Evolutionary conservation across 2,888 invertebrate genomes (phyloP).

Genomic region (Conops quadrifasciatus): DNA sequence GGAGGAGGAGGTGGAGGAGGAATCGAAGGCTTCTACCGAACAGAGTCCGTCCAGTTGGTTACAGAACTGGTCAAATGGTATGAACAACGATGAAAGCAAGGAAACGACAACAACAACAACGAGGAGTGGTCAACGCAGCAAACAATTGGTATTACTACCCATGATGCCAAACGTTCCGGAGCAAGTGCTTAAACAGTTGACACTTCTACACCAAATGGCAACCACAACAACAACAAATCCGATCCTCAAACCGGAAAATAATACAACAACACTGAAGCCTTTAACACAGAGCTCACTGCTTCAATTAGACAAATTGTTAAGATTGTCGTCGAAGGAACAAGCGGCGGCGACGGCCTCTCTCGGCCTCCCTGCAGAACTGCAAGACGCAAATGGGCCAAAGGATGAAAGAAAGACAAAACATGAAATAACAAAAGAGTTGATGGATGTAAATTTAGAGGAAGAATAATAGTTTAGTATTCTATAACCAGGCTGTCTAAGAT

Average conservation of each 20-base stretch:
- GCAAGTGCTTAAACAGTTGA: slow-evolving; percentile 60
- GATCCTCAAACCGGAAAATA: background rate
- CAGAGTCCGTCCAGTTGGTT: slow-evolving; percentile 65
- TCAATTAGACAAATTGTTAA: slow-evolving; percentile 34
- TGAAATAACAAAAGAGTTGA: slow-evolving; percentile 70
- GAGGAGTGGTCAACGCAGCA: background rate
- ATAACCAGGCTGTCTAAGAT: background rate
- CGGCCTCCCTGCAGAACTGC: slow-evolving; percentile 45
- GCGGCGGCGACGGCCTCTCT: no score
- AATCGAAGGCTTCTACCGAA: slow-evolving; percentile 58
- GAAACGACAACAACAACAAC: background rate
- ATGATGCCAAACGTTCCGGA: slow-evolving; percentile 65
- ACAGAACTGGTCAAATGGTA: slow-evolving; percentile 69
- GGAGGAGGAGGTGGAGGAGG: slow-evolving; percentile 63
- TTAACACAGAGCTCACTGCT: slow-evolving; percentile 36
- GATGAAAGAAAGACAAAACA: slow-evolving; percentile 58
- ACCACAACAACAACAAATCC: slow-evolving; percentile 39
- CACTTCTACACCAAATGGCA: slow-evolving; percentile 62
- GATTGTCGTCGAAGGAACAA: background rate
- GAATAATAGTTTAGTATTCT: slow-evolving; percentile 28
- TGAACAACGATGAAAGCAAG: background rate
- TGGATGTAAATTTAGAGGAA: slow-evolving; percentile 68
- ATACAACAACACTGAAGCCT: slow-evolving; percentile 27
- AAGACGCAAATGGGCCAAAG: slow-evolving; percentile 39
- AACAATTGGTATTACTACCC: slow-evolving; percentile 63